Conservation (phyloP, 37 sponge, comb jelly and placozoan genomes). For the Haliclona indistincta region DNA sequence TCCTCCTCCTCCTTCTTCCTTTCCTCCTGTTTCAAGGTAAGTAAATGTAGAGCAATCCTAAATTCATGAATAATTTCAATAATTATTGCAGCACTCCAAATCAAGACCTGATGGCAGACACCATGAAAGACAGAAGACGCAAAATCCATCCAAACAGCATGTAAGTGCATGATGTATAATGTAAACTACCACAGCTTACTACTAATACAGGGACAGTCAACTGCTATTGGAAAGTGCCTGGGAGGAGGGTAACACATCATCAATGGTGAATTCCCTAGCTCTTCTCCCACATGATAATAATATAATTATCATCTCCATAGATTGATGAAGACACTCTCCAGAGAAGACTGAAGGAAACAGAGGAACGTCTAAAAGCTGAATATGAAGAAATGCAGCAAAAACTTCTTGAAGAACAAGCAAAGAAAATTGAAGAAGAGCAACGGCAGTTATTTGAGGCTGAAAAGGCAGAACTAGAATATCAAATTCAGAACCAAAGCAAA, state of each 20-base stretch:
- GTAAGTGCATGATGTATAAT: neutral
- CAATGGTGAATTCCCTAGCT: too few relatives aligned
- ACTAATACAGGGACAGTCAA: too few relatives aligned
- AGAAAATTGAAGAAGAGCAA: slow-evolving; percentile 6
- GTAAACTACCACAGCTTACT: too few relatives aligned
- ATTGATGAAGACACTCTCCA: slow-evolving; percentile 35
- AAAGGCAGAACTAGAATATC: neutral
- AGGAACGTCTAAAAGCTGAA: slow-evolving; percentile 22
- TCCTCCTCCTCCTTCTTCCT: neutral
- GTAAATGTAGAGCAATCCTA: too few relatives aligned
- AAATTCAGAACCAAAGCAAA: too few relatives aligned
- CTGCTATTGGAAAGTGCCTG: too few relatives aligned
- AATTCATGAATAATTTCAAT: too few relatives aligned
- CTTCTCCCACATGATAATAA: too few relatives aligned
- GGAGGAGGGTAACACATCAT: too few relatives aligned
- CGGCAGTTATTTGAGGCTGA: neutral
- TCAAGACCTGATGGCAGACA: slow-evolving; percentile 29
- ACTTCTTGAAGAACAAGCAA: slow-evolving; percentile 24
- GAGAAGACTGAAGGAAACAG: slow-evolving; percentile 25
- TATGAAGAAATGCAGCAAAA: slow-evolving; percentile 35
- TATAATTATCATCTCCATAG: too few relatives aligned
- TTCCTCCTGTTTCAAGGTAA: too few relatives aligned
- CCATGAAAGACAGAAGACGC: slow-evolving; percentile 47
- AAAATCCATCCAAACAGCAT: neutral
- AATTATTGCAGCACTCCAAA: slow-evolving; percentile 24